Evolutionary conservation across 2,113 vertebrate genomes (phyloP), one percentile per base, ranked within the genome.

Genomic region (Motacilla tschutschensis): DNA sequence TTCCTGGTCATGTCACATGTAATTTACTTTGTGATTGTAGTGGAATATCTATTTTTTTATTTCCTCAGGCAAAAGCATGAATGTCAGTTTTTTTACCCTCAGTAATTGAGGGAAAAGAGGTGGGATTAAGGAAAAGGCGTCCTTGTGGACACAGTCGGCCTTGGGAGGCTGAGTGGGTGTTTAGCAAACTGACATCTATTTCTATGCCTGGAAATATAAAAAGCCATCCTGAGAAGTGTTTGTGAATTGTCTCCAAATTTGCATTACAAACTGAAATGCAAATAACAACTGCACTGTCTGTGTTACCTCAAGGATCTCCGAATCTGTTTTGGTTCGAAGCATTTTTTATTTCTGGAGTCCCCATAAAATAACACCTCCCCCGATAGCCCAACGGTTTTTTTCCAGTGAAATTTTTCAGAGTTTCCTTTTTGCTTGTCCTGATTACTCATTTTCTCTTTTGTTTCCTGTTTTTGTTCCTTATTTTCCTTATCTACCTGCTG

Each of bases 401-500:
- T 77, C 90, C 86, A 87, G 79, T 93, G 92, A 94, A 85, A 83
- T 92, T 48, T 83, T 93, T 96, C 91, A 87, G 90, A 94, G 90
- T 96, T 93, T 93, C 95, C 90, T 95, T 94, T 95, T 95, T 70
- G 95, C 97, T 96, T 93, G 91, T 97, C 95, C 94, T 88, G 92
- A 96, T 97, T 94, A 97, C 96, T 97, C 97, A 96, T 97, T 94
- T 95, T 97, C 96, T 97, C 97, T 97, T 95, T 96, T 97, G 93
- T 96, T 97, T 96, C 94, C 93, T 97, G 96, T 97, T 97, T 85
- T 85, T 96, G 93, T 95, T 96, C 95, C 93, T 97, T 95, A 93
- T 92, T 96, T 95, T 87, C 92, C 95, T 93, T 96, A 97, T 95
- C 96, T 96, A 92, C 97, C 96, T 97, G 97, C 97, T 95, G 97